Percentiles rank a stretch among this genome's conserved stretches.
Conservation (phyloP, 1,140 invertebrate genomes). For the Apis dorsata region DNA sequence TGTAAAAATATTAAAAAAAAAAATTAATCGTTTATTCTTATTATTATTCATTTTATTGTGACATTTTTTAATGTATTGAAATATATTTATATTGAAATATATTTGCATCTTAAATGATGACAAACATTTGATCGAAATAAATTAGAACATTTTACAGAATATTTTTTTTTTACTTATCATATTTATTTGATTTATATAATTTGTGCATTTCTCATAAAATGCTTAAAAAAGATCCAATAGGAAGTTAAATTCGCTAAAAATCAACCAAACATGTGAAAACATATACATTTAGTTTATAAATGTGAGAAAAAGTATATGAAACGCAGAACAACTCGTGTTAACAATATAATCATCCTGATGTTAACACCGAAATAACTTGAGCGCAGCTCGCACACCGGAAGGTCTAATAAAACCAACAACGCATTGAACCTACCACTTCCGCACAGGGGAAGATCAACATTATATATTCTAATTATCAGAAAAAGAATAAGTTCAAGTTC, state of each 20-base stretch:
- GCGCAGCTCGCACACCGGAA: slow-evolving; percentile 41
- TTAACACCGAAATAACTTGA: slow-evolving; percentile 45
- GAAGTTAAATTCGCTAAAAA: not conserved
- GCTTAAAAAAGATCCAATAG: not conserved
- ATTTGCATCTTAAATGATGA: not conserved
- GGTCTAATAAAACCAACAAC: slow-evolving; percentile 41
- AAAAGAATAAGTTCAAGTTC: slow-evolving; percentile 32
- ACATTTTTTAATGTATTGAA: no score
- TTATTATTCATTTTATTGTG: no score
- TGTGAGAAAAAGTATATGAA: slow-evolving; percentile 34
- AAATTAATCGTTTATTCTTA: no score
- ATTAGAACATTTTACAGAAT: no score
- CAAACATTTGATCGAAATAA: not conserved
- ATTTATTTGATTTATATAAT: not conserved
- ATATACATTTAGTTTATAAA: slow-evolving; percentile 31
- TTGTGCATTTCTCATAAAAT: not conserved
- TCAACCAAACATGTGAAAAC: not conserved
- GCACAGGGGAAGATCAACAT: slow-evolving; percentile 29
- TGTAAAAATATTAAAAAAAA: no score
- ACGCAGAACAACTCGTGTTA: slow-evolving; percentile 31
- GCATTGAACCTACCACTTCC: slow-evolving; percentile 41
- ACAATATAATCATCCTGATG: slow-evolving; percentile 44
- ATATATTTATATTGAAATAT: no score
- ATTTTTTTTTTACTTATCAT: no score
- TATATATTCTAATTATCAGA: not conserved